Evolutionary conservation across 2,113 vertebrate genomes (phyloP).

Genomic region (Otus sunia): DNA sequence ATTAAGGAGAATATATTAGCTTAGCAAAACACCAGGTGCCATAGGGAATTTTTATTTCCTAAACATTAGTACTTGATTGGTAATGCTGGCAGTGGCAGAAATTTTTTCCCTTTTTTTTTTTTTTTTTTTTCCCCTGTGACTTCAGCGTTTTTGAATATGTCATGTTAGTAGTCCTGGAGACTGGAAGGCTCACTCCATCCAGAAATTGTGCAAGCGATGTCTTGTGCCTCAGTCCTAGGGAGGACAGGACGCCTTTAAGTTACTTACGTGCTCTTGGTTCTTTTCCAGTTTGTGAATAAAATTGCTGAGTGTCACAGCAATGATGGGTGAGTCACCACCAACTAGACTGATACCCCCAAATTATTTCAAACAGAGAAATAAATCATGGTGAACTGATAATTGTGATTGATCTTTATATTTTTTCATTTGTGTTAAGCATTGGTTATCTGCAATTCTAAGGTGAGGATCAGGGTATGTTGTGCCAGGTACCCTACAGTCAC

Average conservation of each 20-base stretch:
- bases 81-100: neutral
- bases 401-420: neutral
- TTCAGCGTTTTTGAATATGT: neutral
- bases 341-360: neutral
- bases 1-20: neutral
- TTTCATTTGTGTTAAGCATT: neutral
- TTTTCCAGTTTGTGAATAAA: neutral
- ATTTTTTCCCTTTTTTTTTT: neutral
- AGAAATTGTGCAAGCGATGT: neutral
- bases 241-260: neutral
- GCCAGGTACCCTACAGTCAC: neutral
- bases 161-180: neutral
- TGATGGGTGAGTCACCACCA: neutral
- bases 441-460: neutral
- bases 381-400: neutral
- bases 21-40: neutral
- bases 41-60: neutral
- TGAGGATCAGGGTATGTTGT: neutral
- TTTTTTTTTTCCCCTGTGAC: neutral
- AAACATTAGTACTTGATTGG: neutral
- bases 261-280: fast-evolving
- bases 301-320: neutral
- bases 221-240: neutral
- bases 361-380: neutral
- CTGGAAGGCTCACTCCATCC: neutral